phyloP scores from a whole-genome alignment of 2,113 vertebrate species.

The Brienomyrus longianalis region DNA sequence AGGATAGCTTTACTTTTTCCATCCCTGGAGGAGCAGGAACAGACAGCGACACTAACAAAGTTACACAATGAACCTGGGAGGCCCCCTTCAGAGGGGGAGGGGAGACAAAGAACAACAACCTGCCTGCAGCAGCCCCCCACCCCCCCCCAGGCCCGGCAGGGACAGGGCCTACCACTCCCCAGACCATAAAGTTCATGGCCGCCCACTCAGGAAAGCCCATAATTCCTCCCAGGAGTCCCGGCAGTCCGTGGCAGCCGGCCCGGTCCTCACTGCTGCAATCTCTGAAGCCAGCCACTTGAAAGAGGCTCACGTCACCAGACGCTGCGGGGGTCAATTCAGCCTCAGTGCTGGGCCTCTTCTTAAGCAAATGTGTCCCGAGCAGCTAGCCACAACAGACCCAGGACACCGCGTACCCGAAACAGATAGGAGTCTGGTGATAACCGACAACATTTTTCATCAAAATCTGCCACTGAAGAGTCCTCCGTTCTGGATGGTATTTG shows the following conservation, averaged over 20 bases:
- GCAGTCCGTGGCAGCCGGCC: neutral
- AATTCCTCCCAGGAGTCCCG: neutral
- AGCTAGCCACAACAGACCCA: neutral
- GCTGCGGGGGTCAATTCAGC: neutral
- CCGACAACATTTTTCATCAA: neutral
- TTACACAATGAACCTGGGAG: neutral
- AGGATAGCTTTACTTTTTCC: neutral
- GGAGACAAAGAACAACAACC: neutral
- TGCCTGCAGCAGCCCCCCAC: neutral
- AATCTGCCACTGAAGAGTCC: neutral
- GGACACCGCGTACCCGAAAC: neutral
- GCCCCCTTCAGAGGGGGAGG: neutral
- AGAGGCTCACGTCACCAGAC: neutral
- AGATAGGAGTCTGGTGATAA: neutral
- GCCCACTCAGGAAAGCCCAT: neutral
- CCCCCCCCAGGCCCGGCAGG: neutral
- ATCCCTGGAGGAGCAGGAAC: neutral
- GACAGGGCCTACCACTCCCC: neutral
- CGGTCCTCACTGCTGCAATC: neutral
- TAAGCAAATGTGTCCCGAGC: neutral
- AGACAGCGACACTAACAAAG: neutral
- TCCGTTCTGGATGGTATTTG: neutral
- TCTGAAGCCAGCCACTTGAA: neutral
- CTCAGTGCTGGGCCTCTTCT: neutral
- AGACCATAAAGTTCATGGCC: neutral